Evolutionary conservation across 2,888 invertebrate species (phyloP), one percentile per base, ranked within the genome.

Genomic region (Brenthis hecate): DNA sequence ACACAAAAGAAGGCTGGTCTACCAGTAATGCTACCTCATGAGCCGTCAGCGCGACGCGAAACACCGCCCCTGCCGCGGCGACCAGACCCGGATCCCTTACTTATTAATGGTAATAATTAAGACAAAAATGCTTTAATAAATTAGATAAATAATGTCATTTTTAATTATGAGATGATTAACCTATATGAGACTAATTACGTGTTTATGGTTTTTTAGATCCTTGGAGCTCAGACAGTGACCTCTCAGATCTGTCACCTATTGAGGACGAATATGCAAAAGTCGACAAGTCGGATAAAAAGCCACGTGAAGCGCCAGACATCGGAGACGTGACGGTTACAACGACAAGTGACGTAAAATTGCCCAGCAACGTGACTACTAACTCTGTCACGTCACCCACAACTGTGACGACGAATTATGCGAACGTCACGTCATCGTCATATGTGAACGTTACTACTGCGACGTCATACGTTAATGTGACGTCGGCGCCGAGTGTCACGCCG

Each of bases 1-100:
- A 98, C 98, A 0, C 98, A 98, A 85, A 95, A 96, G 81, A 96
- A 96, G 83, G 98, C 98, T 1, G 98, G 98, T 6, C 94, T 98
- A 69, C 97, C 97, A 0, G 95, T 96, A 68, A 95, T 95, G 83
- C 88, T 97, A 80, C 97, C 97, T 6, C 96, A 97, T 80, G 97
- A 97, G 81, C 94, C 96, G 65, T 96, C 95, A 14, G 93, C 96
- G 43, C 95, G 96, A 69, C 94, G 95, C 75, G 93, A 96, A 69
- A 97, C 97, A 3, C 97, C 97, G 36, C 96, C 96, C 77, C 93
- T 96, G 87, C 94, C 95, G 51, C 93, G 96, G 5, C 94, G 95
- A 63, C 95, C 96, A 67, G 95, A 96, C 67, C 96, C 95, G 1
- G 96, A 96, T 72, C 96, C 96, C 28, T 87, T 96, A 65, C 94